These are phyloP conservation scores for Dryobota labecula DNA, from an alignment of 2,888 invertebrate genomes.

Conservation along the genomic window DNA sequence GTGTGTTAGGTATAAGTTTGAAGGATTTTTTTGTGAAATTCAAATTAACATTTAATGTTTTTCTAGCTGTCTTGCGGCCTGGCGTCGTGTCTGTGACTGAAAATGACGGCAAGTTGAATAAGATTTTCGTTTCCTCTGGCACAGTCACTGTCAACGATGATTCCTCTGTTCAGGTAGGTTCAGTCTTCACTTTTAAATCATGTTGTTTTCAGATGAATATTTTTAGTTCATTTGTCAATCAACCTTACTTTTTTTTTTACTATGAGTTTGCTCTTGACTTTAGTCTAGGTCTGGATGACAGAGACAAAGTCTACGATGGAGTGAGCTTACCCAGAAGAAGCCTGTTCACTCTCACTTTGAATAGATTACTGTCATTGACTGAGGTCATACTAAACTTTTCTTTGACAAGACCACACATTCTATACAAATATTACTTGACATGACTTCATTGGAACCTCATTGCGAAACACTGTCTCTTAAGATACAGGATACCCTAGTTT, in stretches of 20 bases:
- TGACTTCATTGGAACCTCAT: too few relatives aligned
- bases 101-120: conserved; percentile 95
- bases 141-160: conserved; percentile 99
- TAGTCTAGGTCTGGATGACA: too few relatives aligned
- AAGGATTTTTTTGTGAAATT: neutral
- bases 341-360: too few relatives aligned
- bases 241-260: too few relatives aligned
- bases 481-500: too few relatives aligned
- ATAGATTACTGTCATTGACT: conserved; percentile 2
- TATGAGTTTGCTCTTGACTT: too few relatives aligned
- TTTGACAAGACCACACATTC: neutral
- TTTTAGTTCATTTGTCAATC: neutral
- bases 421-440: neutral
- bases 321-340: too few relatives aligned
- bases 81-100: conserved; percentile 98
- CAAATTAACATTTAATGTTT: neutral
- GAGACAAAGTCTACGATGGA: too few relatives aligned
- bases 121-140: conserved; percentile 99
- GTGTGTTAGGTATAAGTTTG: neutral
- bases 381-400: conserved; percentile 9
- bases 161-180: conserved; percentile 96
- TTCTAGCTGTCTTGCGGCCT: conserved; percentile 96
- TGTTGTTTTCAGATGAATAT: neutral
- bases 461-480: too few relatives aligned
- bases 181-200: neutral